Conservation (phyloP, 2,797 vertebrate genomes). For the Mormyrops boulengeri region DNA sequence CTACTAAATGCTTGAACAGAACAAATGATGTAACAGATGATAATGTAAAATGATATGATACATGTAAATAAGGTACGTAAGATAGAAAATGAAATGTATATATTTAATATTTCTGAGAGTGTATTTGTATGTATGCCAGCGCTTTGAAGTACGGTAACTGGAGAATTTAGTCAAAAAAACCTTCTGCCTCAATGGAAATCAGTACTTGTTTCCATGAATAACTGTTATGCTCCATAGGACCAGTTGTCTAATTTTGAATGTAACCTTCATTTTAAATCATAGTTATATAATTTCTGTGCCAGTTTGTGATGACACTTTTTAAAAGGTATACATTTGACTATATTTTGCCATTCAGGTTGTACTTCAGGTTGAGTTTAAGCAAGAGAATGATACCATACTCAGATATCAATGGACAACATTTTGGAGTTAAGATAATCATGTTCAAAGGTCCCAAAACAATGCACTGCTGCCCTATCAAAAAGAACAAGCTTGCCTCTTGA, state of each 20-base stretch:
- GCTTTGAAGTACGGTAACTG: slow-evolving; percentile 27
- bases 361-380: background rate
- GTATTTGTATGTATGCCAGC: slow-evolving; percentile 26
- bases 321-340: background rate
- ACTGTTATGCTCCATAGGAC: background rate
- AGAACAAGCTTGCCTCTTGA: background rate
- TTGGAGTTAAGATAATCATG: background rate
- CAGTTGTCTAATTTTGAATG: background rate
- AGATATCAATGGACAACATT: background rate
- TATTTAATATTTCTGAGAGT: slow-evolving; percentile 52
- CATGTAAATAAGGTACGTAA: slow-evolving; percentile 64
- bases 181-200: background rate
- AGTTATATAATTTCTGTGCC: background rate
- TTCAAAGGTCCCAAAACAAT: background rate
- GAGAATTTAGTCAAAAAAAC: background rate
- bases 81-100: slow-evolving; percentile 61
- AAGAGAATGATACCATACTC: background rate
- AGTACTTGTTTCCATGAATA: background rate
- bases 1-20: slow-evolving; percentile 38
- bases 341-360: background rate
- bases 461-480: background rate
- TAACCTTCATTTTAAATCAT: background rate
- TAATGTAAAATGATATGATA: slow-evolving; percentile 46
- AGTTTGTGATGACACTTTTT: background rate
- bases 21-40: slow-evolving; percentile 34